A percentile compares a stretch with the other conserved stretches of the same genome.
These are phyloP conservation scores for Microcebus lehilahytsara DNA, from an alignment of 2,113 vertebrate genomes.

Conservation along the genomic window DNA sequence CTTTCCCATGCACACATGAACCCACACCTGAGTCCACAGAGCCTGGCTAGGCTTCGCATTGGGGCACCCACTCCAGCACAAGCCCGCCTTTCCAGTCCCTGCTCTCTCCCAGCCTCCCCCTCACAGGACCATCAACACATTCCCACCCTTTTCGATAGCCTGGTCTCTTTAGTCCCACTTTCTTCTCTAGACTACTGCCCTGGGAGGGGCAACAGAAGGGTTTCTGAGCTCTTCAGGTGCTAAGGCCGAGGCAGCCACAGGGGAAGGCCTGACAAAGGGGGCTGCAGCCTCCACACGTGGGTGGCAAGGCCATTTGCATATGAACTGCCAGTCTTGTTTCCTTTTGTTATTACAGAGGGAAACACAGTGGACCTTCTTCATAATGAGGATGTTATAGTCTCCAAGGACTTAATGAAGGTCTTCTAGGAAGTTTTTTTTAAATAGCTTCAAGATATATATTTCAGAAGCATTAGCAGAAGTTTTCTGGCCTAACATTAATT, in stretches of 20 bases:
- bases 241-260: not conserved
- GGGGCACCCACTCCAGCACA: not conserved
- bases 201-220: not conserved
- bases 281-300: not conserved
- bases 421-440: not conserved
- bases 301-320: not conserved
- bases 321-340: not conserved
- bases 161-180: rapidly evolving
- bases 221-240: not conserved
- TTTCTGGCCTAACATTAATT: not conserved
- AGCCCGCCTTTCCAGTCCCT: rapidly evolving
- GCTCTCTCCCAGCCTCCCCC: rapidly evolving
- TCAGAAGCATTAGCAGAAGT: not conserved
- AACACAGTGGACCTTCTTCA: not conserved
- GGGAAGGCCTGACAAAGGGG: not conserved
- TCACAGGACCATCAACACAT: rapidly evolving
- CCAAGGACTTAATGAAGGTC: not conserved
- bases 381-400: not conserved
- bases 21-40: not conserved
- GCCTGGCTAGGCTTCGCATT: too few species aligned
- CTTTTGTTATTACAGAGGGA: not conserved
- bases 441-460: not conserved
- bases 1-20: not conserved
- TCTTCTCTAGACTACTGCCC: not conserved
- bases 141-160: not conserved